A percentile compares a stretch with the other conserved stretches of the same genome.
Conservation (phyloP, 2,797 vertebrate species). For the Rhyacichthys aspro region DNA sequence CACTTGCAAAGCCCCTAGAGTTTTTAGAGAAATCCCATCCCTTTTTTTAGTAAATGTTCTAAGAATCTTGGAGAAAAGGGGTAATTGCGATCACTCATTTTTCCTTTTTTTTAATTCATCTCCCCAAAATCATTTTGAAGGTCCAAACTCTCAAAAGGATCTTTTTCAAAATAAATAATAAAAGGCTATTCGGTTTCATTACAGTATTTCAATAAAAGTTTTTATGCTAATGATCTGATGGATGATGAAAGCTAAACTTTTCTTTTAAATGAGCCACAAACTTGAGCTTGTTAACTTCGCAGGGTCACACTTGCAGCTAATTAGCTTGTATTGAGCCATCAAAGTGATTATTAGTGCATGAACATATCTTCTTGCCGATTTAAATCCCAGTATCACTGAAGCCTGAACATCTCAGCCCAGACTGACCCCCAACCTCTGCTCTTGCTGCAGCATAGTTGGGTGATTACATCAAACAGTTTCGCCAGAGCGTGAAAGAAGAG, state of each 20-base stretch:
- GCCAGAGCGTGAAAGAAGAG: neutral
- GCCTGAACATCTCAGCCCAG: slow-evolving; percentile 8
- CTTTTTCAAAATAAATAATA: neutral
- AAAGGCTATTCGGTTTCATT: neutral
- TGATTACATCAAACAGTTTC: slow-evolving; percentile 27
- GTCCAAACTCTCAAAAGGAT: neutral
- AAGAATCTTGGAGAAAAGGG: too few relatives aligned
- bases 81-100: too few relatives aligned
- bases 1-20: too few relatives aligned
- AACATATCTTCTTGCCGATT: slow-evolving; percentile 12
- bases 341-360: slow-evolving; percentile 18
- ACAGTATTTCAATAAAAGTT: slow-evolving; percentile 2
- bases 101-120: too few relatives aligned
- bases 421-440: too few relatives aligned
- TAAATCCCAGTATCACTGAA: slow-evolving; percentile 38
- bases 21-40: too few relatives aligned
- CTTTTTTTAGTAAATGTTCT: too few relatives aligned
- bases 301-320: slow-evolving; percentile 20
- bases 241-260: slow-evolving; percentile 1
- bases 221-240: neutral
- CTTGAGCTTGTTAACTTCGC: slow-evolving; percentile 23
- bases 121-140: neutral
- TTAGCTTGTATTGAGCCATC: slow-evolving; percentile 28
- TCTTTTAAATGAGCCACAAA: slow-evolving; percentile 7
- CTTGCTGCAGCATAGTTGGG: slow-evolving; percentile 28